Evolutionary conservation across 2,888 invertebrate species (phyloP), one percentile per base, ranked within the genome.

Genomic region (Agrilus mali): DNA sequence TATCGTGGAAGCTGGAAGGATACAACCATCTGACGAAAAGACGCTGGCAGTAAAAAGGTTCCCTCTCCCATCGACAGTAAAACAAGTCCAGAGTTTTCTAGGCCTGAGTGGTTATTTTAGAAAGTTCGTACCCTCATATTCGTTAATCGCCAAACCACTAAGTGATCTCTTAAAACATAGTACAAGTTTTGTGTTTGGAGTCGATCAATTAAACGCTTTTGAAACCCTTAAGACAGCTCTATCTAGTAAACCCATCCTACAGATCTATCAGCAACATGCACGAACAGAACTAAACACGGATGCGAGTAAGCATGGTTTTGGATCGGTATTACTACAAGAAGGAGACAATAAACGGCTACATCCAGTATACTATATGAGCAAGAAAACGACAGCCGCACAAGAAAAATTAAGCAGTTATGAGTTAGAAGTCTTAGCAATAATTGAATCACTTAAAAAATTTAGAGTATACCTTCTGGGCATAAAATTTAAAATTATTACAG

Each of bases 361-460:
- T 38, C 59, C 56, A 2, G 51, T 60, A 2, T 52, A 53, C 36
- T 63, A 49, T 33, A 50, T 55, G 48, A 60, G 59, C 32, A 47
- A 48, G 12, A 59, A 58, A 42, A 59, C 59, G 0, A 54, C 54
- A 0, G 46, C 48, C 4, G 53, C 56, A 6, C 56, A 61, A 47
- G 48, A 51, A 31, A 55, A 53, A 41, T 61, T 57, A 36, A 40
- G 43, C 14, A 58, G 58, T 15, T 64, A 61, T 43, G 60, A 63
- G 35, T 43, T 64, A 4, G 60, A 64, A 51, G 57, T 60, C 2
- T 42, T 63, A 7, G 60, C 59, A 0, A 47, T 63, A 5, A 51
- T 61, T 8, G 45, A 57, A 48, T 54, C 60, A 1, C 38, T 61
- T 1, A 57, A 60, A 31, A 59, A 57, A 40, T 61, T 61, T 47